Evolutionary conservation across 2,797 vertebrate genomes (phyloP).

Genomic region (Syngnathus acus): DNA sequence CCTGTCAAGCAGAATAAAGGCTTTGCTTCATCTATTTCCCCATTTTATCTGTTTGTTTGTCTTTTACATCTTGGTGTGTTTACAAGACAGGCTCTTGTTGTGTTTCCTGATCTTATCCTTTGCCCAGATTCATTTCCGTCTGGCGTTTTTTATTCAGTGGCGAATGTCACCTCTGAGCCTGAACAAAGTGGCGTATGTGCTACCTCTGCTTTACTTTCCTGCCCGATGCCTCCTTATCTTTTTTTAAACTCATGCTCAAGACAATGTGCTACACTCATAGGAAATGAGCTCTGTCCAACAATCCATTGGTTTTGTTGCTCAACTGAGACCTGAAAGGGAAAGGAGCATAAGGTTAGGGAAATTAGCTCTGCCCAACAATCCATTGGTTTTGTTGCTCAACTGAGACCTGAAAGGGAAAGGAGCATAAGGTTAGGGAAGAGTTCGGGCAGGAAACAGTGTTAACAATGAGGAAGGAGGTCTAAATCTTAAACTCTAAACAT

Average conservation of each 20-base stretch:
- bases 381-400: too few species aligned
- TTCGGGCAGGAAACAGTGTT: too few species aligned
- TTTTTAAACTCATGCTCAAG: slow-evolving; percentile 34
- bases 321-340: too few species aligned
- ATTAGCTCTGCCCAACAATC: neutral
- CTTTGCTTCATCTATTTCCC: slow-evolving; percentile 59
- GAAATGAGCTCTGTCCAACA: neutral
- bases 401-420: too few species aligned
- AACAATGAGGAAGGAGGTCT: too few species aligned
- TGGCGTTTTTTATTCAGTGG: slow-evolving; percentile 59
- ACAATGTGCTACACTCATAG: neutral
- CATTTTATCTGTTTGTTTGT: slow-evolving; percentile 50
- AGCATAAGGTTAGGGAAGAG: neutral
- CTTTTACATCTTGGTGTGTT: slow-evolving; percentile 61
- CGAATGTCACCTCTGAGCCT: slow-evolving; percentile 46
- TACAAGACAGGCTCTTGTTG: slow-evolving; percentile 68
- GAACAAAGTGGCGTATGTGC: slow-evolving; percentile 35
- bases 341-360: neutral
- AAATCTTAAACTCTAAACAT: too few species aligned
- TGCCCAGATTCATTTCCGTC: slow-evolving; percentile 69
- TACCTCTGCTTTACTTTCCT: slow-evolving; percentile 6
- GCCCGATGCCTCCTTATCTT: slow-evolving; percentile 20
- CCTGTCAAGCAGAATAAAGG: slow-evolving; percentile 56
- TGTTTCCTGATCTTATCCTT: slow-evolving; percentile 66
- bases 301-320: too few species aligned